Evolutionary conservation across 1,140 invertebrate species (phyloP).

Genomic region (Drosophila ficusphila): DNA sequence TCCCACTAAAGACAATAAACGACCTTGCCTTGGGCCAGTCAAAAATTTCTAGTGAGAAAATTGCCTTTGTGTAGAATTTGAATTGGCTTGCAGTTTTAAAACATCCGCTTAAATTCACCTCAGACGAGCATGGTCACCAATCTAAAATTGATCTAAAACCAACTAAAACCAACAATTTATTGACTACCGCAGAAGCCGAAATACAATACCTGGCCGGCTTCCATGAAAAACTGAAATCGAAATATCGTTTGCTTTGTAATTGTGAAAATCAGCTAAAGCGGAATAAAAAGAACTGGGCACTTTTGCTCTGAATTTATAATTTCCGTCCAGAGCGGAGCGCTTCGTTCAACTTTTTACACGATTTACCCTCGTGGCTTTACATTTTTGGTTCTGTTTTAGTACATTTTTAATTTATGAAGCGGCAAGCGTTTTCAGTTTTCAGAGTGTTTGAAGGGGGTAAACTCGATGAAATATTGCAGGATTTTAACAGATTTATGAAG

Average conservation of each 20-base stretch:
- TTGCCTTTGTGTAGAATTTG: conserved; percentile 23
- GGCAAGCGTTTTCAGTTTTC: conserved; percentile 42
- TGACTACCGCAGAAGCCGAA: conserved; percentile 38
- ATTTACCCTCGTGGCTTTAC: not conserved
- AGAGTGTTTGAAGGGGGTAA: not conserved
- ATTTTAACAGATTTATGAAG: conserved; percentile 56
- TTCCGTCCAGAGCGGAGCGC: conserved; percentile 55
- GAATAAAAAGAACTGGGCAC: conserved; percentile 20
- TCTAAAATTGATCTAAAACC: conserved; percentile 18
- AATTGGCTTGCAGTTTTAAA: conserved; percentile 24
- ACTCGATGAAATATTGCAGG: conserved; percentile 64
- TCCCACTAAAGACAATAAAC: conserved; percentile 16
- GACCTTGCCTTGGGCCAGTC: conserved; percentile 43
- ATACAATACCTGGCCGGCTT: conserved; percentile 41
- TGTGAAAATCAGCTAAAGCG: conserved; percentile 30
- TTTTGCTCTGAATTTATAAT: conserved; percentile 69
- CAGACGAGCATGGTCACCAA: not conserved
- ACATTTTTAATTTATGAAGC: conserved; percentile 58
- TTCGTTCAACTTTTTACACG: conserved; percentile 45
- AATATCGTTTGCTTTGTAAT: conserved; percentile 47
- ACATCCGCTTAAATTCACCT: not conserved
- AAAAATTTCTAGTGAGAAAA: conserved; percentile 26
- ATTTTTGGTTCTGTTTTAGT: conserved; percentile 8
- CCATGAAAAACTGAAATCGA: conserved; percentile 41
- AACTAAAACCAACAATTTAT: conserved; percentile 53